Conservation (phyloP, 2,797 vertebrate species). For the Crypturellus tataupa region DNA sequence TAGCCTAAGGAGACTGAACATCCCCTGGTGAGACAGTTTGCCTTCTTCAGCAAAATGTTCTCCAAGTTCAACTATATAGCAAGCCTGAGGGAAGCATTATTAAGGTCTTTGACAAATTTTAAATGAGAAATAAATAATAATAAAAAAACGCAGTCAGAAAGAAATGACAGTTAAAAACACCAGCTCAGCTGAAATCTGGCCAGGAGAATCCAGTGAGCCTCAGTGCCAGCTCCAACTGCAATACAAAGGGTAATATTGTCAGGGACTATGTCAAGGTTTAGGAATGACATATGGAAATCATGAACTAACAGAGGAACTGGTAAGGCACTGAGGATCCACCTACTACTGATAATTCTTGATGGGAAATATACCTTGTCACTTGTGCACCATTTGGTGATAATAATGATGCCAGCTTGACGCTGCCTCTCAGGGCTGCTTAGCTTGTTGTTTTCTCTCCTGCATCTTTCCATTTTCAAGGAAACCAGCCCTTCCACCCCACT, state of each 20-base stretch:
- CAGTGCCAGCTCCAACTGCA: constrained; percentile 37
- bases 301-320: constrained; percentile 4
- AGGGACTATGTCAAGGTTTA: neutral
- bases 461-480: neutral
- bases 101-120: constrained; percentile 28
- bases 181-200: constrained; percentile 37
- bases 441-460: neutral
- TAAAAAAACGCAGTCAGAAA: neutral
- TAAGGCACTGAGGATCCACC: neutral
- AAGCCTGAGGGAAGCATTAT: constrained; percentile 46
- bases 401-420: neutral
- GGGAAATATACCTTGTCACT: constrained; percentile 8
- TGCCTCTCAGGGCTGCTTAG: neutral
- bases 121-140: constrained; percentile 3
- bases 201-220: neutral
- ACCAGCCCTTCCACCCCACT: accelerated
- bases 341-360: neutral
- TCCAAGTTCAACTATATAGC: constrained; percentile 22
- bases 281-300: constrained; percentile 34
- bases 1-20: constrained; percentile 5
- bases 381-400: neutral
- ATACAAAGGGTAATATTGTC: constrained; percentile 8
- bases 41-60: constrained; percentile 21
- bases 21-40: neutral
- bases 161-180: constrained; percentile 11